A percentile compares a stretch with the other conserved stretches of the same genome.
These are phyloP conservation scores for Drosophila putrida DNA, from an alignment of 2,888 invertebrate species.

Conservation along the genomic window DNA sequence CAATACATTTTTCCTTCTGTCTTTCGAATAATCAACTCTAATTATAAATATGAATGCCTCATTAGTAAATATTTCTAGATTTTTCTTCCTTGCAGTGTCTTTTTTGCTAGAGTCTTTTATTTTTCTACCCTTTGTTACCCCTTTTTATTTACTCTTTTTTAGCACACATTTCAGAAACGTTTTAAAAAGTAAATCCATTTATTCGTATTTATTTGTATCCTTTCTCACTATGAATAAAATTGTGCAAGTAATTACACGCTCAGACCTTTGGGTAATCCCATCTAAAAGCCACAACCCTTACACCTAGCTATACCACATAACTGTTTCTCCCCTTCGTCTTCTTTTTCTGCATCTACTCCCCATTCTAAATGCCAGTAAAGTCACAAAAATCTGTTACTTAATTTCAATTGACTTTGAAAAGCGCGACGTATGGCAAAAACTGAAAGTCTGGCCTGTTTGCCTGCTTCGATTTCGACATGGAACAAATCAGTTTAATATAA, in stretches of 20 bases:
- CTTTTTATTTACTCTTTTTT: no score
- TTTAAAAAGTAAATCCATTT: no score
- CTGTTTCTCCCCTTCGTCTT: neutral
- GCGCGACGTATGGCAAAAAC: constrained; percentile 62
- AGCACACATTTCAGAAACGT: no score
- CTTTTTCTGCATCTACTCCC: neutral
- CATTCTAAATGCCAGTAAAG: constrained; percentile 25
- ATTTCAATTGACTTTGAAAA: constrained; percentile 81
- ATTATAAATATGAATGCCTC: no score
- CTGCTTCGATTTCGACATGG: constrained; percentile 64
- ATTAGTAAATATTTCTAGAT: neutral
- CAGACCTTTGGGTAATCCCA: constrained; percentile 6
- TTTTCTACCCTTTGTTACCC: no score
- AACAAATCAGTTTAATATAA: constrained; percentile 77
- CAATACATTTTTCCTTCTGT: no score
- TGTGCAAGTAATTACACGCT: constrained; percentile 25
- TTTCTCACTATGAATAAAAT: neutral
- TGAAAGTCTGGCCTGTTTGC: constrained; percentile 34
- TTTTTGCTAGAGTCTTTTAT: neutral
- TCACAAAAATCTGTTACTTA: constrained; percentile 77
- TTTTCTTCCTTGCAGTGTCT: neutral
- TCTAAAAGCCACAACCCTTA: constrained; percentile 21
- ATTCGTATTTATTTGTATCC: neutral
- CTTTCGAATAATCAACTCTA: no score
- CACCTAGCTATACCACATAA: constrained; percentile 2